Conservation (phyloP, 2,888 invertebrate species). For the Oxyscelio sp. region DNA sequence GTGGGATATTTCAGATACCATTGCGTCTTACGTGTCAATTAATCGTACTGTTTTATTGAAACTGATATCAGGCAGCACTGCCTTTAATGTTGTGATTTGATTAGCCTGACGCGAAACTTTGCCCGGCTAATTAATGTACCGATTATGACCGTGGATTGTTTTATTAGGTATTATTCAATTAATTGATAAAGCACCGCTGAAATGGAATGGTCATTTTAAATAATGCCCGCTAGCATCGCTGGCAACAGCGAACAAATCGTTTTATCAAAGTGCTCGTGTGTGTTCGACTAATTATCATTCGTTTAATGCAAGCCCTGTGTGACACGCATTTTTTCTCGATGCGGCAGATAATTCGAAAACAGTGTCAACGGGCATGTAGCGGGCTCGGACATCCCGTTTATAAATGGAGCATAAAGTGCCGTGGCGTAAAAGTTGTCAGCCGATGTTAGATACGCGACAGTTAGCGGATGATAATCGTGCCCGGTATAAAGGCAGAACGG, state of each 20-base stretch:
- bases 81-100: background rate
- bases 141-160: background rate
- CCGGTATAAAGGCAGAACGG: constrained; percentile 58
- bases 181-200: too few relatives aligned
- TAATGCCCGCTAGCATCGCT: too few relatives aligned
- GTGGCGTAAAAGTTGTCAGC: constrained; percentile 22
- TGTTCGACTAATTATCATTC: constrained; percentile 10
- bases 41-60: background rate
- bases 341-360: constrained; percentile 38
- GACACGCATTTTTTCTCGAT: constrained; percentile 49
- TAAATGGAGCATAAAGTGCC: constrained; percentile 62
- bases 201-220: too few relatives aligned
- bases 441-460: constrained; percentile 64
- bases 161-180: constrained; percentile 9
- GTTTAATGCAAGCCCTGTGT: constrained; percentile 30
- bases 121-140: background rate
- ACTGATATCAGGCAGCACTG: background rate
- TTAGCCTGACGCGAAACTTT: background rate
- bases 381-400: constrained; percentile 57
- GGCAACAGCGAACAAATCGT: constrained; percentile 25
- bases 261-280: constrained; percentile 19
- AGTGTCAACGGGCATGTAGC: constrained; percentile 14
- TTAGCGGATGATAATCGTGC: constrained; percentile 61
- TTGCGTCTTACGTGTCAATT: constrained; percentile 6
- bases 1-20: constrained; percentile 4